Conservation (phyloP, 2,797 vertebrate genomes). For the Sparus aurata region DNA sequence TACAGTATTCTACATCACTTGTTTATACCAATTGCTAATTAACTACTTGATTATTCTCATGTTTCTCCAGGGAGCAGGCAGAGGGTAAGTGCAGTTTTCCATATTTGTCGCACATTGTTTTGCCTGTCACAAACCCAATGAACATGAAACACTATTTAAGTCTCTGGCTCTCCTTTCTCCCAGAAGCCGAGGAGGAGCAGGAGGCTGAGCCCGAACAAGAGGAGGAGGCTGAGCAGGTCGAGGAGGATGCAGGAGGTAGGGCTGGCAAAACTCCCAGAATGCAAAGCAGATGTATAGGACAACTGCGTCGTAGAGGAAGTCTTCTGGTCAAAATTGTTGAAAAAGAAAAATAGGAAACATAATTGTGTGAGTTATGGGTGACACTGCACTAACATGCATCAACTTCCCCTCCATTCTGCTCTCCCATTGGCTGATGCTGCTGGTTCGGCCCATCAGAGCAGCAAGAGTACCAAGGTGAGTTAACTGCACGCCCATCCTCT, state of each 20-base stretch:
- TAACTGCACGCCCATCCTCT: not conserved
- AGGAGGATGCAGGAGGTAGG: slow-evolving; percentile 70
- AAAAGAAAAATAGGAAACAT: not conserved
- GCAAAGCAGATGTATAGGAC: not conserved
- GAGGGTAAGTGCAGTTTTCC: slow-evolving; percentile 71
- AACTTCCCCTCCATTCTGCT: slow-evolving; percentile 15
- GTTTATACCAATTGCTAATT: not conserved
- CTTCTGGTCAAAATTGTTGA: not conserved
- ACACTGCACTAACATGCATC: slow-evolving; percentile 31
- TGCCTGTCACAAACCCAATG: not conserved
- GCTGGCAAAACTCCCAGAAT: not conserved
- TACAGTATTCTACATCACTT: too few relatives aligned
- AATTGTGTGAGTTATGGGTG: not conserved
- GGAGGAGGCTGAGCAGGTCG: slow-evolving; percentile 43
- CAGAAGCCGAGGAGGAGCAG: slow-evolving; percentile 69
- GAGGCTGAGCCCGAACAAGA: slow-evolving; percentile 54
- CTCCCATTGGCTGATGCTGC: slow-evolving; percentile 38
- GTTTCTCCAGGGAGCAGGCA: slow-evolving; percentile 74
- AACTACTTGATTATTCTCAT: not conserved
- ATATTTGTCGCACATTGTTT: not conserved
- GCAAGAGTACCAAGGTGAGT: slow-evolving; percentile 81
- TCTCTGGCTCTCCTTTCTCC: not conserved
- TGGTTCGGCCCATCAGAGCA: slow-evolving; percentile 67
- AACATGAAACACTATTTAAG: accelerated
- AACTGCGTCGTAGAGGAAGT: not conserved